phyloP scores from a whole-genome alignment of 2,113 vertebrate species.

The Mus spicilegus region DNA sequence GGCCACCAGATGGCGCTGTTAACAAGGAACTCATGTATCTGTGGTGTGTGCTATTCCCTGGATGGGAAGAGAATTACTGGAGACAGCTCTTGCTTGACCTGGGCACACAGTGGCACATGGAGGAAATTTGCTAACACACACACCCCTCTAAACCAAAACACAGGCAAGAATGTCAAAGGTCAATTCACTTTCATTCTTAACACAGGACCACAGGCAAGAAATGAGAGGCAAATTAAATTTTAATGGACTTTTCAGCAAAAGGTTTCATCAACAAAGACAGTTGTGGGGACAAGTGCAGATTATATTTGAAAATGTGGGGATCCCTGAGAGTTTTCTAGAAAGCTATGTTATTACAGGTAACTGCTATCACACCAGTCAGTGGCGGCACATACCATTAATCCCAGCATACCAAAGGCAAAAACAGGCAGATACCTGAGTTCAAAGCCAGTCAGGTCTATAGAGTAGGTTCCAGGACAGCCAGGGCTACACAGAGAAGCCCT shows the following conservation, averaged over 20 bases:
- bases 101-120: no score
- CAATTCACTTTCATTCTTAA: background rate
- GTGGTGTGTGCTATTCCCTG: no score
- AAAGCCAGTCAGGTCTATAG: background rate
- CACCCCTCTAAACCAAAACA: background rate
- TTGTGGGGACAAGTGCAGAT: background rate
- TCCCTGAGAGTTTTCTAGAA: background rate
- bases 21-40: background rate
- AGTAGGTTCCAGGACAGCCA: background rate
- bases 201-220: background rate
- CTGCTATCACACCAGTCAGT: background rate
- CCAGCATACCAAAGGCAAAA: background rate
- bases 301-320: background rate
- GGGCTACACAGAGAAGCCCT: background rate
- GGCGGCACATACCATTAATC: background rate
- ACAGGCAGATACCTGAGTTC: background rate
- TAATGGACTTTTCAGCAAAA: slow-evolving; percentile 20
- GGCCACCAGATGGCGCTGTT: slow-evolving; percentile 73
- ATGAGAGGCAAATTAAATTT: background rate
- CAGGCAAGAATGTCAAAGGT: background rate
- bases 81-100: background rate
- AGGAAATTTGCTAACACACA: background rate
- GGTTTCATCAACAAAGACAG: background rate
- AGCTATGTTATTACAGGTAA: background rate
- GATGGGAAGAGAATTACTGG: background rate